Evolutionary conservation across 2,888 invertebrate species (phyloP).

Genomic region (Oscheius sp.): DNA sequence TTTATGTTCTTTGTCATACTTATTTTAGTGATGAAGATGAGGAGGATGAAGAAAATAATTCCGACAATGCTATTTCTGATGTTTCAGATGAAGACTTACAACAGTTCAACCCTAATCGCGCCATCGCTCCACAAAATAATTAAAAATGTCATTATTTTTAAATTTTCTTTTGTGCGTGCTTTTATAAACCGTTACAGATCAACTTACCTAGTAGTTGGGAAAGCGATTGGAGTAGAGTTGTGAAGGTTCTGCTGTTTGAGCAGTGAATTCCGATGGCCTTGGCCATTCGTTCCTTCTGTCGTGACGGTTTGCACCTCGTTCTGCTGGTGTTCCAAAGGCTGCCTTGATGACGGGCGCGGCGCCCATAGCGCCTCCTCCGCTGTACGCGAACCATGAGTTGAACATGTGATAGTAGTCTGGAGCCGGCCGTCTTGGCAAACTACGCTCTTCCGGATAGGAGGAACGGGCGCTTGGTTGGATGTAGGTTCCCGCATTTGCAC

Average conservation of each 20-base stretch:
- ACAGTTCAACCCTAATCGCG: conserved; percentile 57
- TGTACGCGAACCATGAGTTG: conserved; percentile 65
- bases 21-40: conserved; percentile 53
- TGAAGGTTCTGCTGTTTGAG: conserved; percentile 14
- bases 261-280: background rate
- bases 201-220: conserved; percentile 50
- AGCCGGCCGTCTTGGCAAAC: conserved; percentile 18
- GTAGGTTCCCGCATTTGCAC: conserved; percentile 27
- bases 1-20: background rate
- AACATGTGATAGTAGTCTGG: conserved; percentile 62
- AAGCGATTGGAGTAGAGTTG: conserved; percentile 44
- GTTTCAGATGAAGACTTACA: conserved; percentile 41
- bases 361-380: conserved; percentile 48
- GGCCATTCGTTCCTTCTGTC: background rate
- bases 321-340: conserved; percentile 20
- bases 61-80: conserved; percentile 32
- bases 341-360: conserved; percentile 43
- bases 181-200: background rate
- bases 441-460: conserved; percentile 9
- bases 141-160: background rate
- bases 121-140: conserved; percentile 40
- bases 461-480: conserved; percentile 7
- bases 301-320: background rate
- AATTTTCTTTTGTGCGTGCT: background rate
- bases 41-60: conserved; percentile 46